Conservation (phyloP, 2,113 vertebrate genomes). For the Arothron firmamentum region DNA sequence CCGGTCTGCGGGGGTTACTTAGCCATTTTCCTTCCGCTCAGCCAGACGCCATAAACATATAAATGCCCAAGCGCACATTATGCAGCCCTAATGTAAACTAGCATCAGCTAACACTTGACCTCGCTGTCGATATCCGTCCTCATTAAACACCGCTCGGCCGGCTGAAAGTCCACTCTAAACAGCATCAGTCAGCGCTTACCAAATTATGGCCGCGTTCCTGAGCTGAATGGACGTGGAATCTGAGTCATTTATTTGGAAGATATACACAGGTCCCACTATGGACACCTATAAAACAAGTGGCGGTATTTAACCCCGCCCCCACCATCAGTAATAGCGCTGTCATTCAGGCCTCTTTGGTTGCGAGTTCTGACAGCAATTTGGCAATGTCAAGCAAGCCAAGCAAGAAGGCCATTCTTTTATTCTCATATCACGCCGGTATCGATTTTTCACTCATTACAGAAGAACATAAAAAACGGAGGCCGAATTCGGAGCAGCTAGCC, state of each 20-base stretch:
- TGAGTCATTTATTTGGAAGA: slow-evolving; percentile 66
- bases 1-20: slow-evolving; percentile 21
- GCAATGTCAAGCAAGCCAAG: slow-evolving; percentile 45
- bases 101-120: slow-evolving; percentile 67
- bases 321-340: slow-evolving; percentile 61
- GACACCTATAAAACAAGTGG: slow-evolving; percentile 67
- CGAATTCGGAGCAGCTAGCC: slow-evolving; percentile 35
- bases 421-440: slow-evolving; percentile 51
- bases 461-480: slow-evolving; percentile 57
- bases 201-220: slow-evolving; percentile 46
- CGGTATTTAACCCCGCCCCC: slow-evolving; percentile 50
- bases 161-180: slow-evolving; percentile 62
- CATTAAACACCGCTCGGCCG: slow-evolving; percentile 67
- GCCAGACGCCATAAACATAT: slow-evolving; percentile 16
- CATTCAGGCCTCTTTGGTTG: slow-evolving; percentile 63
- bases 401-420: slow-evolving; percentile 63
- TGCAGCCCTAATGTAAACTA: slow-evolving; percentile 64
- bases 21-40: slow-evolving; percentile 20
- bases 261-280: slow-evolving; percentile 45
- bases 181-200: slow-evolving; percentile 63
- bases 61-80: slow-evolving; percentile 24
- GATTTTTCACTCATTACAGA: slow-evolving; percentile 62
- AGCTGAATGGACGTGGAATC: slow-evolving; percentile 22
- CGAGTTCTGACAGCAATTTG: slow-evolving; percentile 67
- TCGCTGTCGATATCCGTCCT: slow-evolving; percentile 68